Evolutionary conservation across 2,113 vertebrate genomes (phyloP), one percentile per base, ranked within the genome.

Genomic region (Sialia sialis): DNA sequence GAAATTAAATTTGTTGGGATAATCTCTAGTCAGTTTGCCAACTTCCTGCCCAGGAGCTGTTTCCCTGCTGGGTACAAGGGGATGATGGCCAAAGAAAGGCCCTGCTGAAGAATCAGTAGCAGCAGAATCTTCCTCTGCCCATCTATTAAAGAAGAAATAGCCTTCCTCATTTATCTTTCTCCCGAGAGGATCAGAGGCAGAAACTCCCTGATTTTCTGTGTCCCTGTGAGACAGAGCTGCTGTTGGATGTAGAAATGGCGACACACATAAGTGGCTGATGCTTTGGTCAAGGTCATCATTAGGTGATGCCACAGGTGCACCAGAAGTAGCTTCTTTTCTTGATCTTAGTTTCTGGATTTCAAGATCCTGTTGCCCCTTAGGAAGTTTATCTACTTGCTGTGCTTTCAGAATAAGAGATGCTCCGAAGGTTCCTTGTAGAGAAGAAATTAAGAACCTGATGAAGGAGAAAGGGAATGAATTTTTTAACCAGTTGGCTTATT

Each of bases 381-480:
- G 96, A 85, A 98, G 96, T 58, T 95, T 95, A 86, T 99, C 99
- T 85, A 99, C 89, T 81, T 98, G 98, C 94, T 98, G 98, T 74
- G 98, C 99, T 97, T 97, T 97, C 63, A 97, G 67, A 68, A 98
- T 97, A 41, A 97, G 97, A 86, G 98, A 98, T 76, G 96, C 94
- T 74, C 95, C 95, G 13, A 98, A 96, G 10, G 98, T 98, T 73
- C 99, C 99, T 97, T 68, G 98, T 26, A 99, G 87, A 95, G 98
- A 97, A 69, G 98, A 98, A 87, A 99, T 87, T 55, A 98, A 96
- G 94, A 98, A 99, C 98, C 99, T 99, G 97, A 83, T 54, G 78
- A 95, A 79, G 74, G 86, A 97, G 62, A 79, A 96, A 76, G 70
- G 48, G 52, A 81, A 83, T 9, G 2, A 8, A 44, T 63, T 59